A percentile compares a stretch with the other conserved stretches of the same genome.
Evolutionary conservation across 2,113 vertebrate species (phyloP).

Genomic region (Thamnaconus septentrionalis): DNA sequence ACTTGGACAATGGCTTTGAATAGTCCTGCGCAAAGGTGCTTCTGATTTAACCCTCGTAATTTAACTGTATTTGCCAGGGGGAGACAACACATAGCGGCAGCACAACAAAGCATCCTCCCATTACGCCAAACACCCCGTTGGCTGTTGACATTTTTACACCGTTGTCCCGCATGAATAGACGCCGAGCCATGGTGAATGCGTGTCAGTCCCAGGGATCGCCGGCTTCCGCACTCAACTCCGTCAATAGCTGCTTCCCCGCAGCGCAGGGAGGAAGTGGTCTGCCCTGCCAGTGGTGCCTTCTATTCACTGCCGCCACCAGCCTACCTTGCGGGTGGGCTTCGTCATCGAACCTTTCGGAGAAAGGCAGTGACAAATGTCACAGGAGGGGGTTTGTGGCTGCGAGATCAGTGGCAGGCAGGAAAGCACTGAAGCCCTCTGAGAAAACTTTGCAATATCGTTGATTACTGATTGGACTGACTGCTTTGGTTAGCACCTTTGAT

Average conservation of each 20-base stretch:
- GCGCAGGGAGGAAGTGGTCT: constrained; percentile 4
- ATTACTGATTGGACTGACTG: too few relatives aligned
- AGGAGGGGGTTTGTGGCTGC: too few relatives aligned
- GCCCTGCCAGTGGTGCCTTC: constrained; percentile 11
- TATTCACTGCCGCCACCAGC: constrained; percentile 9
- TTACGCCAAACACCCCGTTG: background rate
- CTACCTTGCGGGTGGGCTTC: background rate
- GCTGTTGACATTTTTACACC: constrained; percentile 2
- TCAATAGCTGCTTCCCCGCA: constrained; percentile 17
- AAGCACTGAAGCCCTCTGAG: too few relatives aligned
- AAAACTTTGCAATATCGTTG: too few relatives aligned
- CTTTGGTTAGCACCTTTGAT: too few relatives aligned
- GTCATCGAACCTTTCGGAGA: too few relatives aligned
- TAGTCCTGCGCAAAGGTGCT: too few relatives aligned
- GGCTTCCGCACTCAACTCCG: constrained; percentile 12
- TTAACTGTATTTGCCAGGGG: background rate
- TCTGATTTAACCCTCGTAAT: too few relatives aligned
- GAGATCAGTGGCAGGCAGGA: background rate
- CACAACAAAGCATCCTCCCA: background rate
- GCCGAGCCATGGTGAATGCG: constrained; percentile 15
- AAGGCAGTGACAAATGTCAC: too few relatives aligned
- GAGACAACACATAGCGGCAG: background rate
- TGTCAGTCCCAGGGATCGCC: constrained; percentile 19
- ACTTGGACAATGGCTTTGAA: too few relatives aligned
- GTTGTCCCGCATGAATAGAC: constrained; percentile 12